A percentile compares a stretch with the other conserved stretches of the same genome.
These are phyloP conservation scores for Palythoa grandiflora DNA, from an alignment of 92 coral and sea anemone genomes.

Conservation along the genomic window DNA sequence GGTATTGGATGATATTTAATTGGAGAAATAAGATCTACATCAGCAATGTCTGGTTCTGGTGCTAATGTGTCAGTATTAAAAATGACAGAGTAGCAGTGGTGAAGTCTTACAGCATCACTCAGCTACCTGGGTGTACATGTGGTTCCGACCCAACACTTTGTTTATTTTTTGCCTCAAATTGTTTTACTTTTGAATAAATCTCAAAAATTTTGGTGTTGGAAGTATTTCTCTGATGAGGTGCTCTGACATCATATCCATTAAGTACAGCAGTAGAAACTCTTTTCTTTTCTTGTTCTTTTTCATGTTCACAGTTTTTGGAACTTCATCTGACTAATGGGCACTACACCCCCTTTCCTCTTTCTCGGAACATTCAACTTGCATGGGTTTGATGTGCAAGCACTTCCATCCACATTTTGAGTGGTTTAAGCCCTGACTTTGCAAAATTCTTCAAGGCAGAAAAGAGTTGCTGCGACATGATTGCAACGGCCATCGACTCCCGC, in stretches of 20 bases:
- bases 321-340: constrained; percentile 19
- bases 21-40: constrained; percentile 3
- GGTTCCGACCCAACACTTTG: constrained; percentile 25
- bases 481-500: constrained; percentile 57
- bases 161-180: constrained; percentile 21
- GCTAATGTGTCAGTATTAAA: background rate
- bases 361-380: constrained; percentile 14
- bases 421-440: constrained; percentile 33
- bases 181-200: constrained; percentile 17
- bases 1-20: constrained; percentile 30
- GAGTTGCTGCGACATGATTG: constrained; percentile 60
- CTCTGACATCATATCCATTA: constrained; percentile 24
- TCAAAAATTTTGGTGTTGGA: constrained; percentile 27
- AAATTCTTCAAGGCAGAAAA: constrained; percentile 46
- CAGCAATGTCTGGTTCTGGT: constrained; percentile 13
- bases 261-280: constrained; percentile 4
- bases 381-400: constrained; percentile 18
- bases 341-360: constrained; percentile 32
- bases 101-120: constrained; percentile 12
- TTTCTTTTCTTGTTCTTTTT: constrained; percentile 25
- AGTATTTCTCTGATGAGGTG: constrained; percentile 31
- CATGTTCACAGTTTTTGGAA: constrained; percentile 18
- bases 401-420: constrained; percentile 14
- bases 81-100: constrained; percentile 7
- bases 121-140: constrained; percentile 12